phyloP scores from a whole-genome alignment of 2,797 vertebrate species.

The Arnoldichthys spilopterus region DNA sequence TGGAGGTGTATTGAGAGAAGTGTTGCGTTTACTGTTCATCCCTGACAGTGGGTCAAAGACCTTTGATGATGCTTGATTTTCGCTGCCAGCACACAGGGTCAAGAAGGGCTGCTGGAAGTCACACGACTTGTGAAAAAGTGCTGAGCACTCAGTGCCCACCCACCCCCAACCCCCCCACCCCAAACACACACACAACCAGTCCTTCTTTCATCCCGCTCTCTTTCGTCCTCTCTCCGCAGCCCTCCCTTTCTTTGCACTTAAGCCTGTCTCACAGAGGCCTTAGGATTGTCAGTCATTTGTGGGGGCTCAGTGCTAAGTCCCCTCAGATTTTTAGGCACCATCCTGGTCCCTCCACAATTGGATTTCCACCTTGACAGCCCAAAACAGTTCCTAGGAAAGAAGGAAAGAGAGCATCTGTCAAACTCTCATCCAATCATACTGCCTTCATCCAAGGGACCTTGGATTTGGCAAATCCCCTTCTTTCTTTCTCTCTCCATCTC shows the following conservation, averaged over 20 bases:
- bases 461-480: slow-evolving; percentile 62
- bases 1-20: neutral
- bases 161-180: slow-evolving; percentile 16
- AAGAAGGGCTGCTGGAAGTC: slow-evolving; percentile 10
- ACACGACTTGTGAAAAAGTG: slow-evolving; percentile 7
- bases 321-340: slow-evolving; percentile 42
- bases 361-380: slow-evolving; percentile 54
- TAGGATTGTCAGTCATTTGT: slow-evolving; percentile 63
- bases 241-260: slow-evolving; percentile 38
- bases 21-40: neutral
- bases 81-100: neutral
- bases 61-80: slow-evolving; percentile 7
- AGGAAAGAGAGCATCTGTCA: slow-evolving; percentile 66
- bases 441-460: slow-evolving; percentile 53
- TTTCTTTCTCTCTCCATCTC: neutral
- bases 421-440: slow-evolving; percentile 47
- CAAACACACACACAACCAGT: neutral
- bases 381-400: slow-evolving; percentile 48
- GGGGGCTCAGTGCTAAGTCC: slow-evolving; percentile 51
- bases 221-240: slow-evolving; percentile 33
- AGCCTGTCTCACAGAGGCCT: slow-evolving; percentile 58
- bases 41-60: neutral
- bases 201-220: slow-evolving; percentile 11
- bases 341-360: slow-evolving; percentile 52
- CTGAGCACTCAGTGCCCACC: slow-evolving; percentile 6